A percentile compares a stretch with the other conserved stretches of the same genome.
phyloP scores from a whole-genome alignment of 2,113 vertebrate genomes.

The Gasterosteus aculeatus region DNA sequence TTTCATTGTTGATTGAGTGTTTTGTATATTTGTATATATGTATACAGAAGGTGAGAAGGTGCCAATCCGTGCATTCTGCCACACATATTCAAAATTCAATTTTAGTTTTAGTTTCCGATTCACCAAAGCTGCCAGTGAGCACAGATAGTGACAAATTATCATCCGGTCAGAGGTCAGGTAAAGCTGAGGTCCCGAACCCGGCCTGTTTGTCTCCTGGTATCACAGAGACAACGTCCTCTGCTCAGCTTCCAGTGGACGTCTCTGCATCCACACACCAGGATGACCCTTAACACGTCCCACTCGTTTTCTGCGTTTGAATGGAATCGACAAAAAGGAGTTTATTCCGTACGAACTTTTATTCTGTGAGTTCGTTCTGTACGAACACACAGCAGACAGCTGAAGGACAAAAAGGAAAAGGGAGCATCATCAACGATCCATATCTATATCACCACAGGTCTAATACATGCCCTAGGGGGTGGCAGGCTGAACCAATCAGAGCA shows the following conservation, averaged over 20 bases:
- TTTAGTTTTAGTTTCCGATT: neutral
- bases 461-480: conserved; percentile 33
- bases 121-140: neutral
- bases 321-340: neutral
- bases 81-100: neutral
- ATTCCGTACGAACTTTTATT: neutral
- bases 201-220: conserved; percentile 32
- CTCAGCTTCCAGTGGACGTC: conserved; percentile 17
- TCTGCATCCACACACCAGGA: neutral
- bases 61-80: too few relatives aligned
- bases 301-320: conserved; percentile 18
- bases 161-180: conserved; percentile 26
- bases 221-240: conserved; percentile 25
- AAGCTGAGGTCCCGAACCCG: neutral
- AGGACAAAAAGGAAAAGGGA: conserved; percentile 24
- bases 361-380: neutral
- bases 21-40: too few relatives aligned
- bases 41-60: too few relatives aligned
- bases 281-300: conserved; percentile 22
- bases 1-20: too few relatives aligned
- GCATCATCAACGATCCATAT: conserved; percentile 59
- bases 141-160: neutral
- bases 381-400: conserved; percentile 11
- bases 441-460: conserved; percentile 52
- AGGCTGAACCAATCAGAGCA: conserved; percentile 63